Evolutionary conservation across 2,888 invertebrate species (phyloP), one percentile per base, ranked within the genome.

Genomic region (Uropetala carovei): DNA sequence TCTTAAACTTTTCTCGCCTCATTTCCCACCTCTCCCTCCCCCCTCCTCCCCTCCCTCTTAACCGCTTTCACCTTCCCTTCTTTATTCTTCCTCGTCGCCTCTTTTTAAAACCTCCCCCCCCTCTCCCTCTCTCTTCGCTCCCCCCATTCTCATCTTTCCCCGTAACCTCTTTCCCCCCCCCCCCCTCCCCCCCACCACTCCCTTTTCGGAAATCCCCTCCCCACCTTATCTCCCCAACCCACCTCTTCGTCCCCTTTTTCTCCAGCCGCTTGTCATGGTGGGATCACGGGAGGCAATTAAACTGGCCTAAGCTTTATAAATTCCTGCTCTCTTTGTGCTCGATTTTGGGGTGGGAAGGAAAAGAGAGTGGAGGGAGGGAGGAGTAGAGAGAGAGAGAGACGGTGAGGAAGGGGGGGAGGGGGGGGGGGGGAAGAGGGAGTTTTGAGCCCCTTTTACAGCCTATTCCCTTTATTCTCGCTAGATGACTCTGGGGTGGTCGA

Each of bases 401-500:
- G n/a, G 57, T 13, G 0, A n/a, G n/a, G 16, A 58, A 84, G 16
- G 59, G 58, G 84, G 27, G 56, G 43, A 16, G 75, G 57, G 84
- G 4, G 18, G 89, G 57, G 58, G 8, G 92, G 92, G 86, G 58
- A 22, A 64, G 18, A 27, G 92, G 43, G 16, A 2, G n/a, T 43
- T 83, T 83, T 18, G 60, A 60, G 30, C 9, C 30, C 4, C 16
- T 89, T 89, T 60, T 64, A 30, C 43, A 43, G 64, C 68, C 89
- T 64, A 64, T 64, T 89, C 56, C 64, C 56, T 30, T 30, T n/a
- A 43, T 43, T 64, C 10, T n/a, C 89, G 64, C 64, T 43, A 89
- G 89, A 89, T 89, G 89, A 56, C 89, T 89, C 89, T 89, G 64
- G 27, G 43, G 89, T 43, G 89, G 89, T 56, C 89, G n/a, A 89